phyloP scores from a whole-genome alignment of 2,888 invertebrate species.

The Acrocyrtus sp. region DNA sequence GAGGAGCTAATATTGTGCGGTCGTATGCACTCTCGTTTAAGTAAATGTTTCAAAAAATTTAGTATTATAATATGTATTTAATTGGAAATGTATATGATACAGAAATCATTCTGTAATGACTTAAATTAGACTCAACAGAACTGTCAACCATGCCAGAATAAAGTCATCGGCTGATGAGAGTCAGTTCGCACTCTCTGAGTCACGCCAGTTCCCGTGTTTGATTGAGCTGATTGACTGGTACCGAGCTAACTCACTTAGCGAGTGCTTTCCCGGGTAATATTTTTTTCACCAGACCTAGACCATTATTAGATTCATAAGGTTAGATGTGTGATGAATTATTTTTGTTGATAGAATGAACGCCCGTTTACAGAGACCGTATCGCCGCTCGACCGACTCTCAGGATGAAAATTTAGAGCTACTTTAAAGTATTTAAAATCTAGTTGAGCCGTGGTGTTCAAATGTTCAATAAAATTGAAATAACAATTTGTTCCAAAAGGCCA shows the following conservation, averaged over 20 bases:
- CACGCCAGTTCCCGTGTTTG: constrained; percentile 89
- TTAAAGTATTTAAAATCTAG: too few relatives aligned
- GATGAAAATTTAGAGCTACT: constrained; percentile 70
- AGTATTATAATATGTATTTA: constrained; percentile 65
- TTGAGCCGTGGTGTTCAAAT: too few relatives aligned
- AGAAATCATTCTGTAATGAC: too few relatives aligned
- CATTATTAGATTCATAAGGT: neutral
- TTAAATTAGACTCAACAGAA: too few relatives aligned
- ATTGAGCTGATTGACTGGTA: constrained; percentile 94
- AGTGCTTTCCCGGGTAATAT: constrained; percentile 91
- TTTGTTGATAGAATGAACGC: constrained; percentile 80
- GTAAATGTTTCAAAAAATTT: too few relatives aligned
- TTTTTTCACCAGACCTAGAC: too few relatives aligned
- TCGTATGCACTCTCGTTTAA: neutral
- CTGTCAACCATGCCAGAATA: constrained; percentile 93
- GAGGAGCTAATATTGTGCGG: constrained; percentile 64
- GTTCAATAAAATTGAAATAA: too few relatives aligned
- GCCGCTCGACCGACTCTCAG: constrained; percentile 74
- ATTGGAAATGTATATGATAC: constrained; percentile 87
- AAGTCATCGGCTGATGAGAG: constrained; percentile 70
- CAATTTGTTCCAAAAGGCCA: too few relatives aligned
- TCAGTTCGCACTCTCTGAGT: constrained; percentile 87
- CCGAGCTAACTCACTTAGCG: constrained; percentile 87
- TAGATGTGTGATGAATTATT: constrained; percentile 64
- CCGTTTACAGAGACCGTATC: constrained; percentile 82